Evolutionary conservation across 2,888 invertebrate genomes (phyloP).

Genomic region (Euspilapteryx auroguttella): DNA sequence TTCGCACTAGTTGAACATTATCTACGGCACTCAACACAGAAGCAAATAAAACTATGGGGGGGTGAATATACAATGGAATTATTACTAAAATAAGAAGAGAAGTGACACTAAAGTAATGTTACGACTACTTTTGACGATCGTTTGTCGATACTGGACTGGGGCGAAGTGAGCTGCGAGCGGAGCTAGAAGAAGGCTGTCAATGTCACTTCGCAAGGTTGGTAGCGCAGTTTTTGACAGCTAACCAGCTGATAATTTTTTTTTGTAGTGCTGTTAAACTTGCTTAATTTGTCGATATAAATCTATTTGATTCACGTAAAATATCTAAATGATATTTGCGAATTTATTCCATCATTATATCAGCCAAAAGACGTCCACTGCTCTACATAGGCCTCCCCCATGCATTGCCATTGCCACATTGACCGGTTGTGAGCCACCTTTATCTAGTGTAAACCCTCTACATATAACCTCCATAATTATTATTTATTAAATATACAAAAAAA

Average conservation of each 20-base stretch:
- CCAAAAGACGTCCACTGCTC: too few species aligned
- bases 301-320: too few species aligned
- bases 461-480: too few species aligned
- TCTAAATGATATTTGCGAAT: too few species aligned
- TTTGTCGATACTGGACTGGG: conserved; percentile 52
- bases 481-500: too few species aligned
- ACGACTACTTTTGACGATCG: conserved; percentile 58
- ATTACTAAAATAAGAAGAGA: conserved; percentile 49
- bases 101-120: conserved; percentile 44
- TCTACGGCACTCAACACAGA: conserved; percentile 52
- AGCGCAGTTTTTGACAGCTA: conserved; percentile 35
- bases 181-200: conserved; percentile 32
- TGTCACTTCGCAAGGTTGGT: conserved; percentile 27
- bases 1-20: conserved; percentile 40
- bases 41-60: conserved; percentile 39
- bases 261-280: too few species aligned
- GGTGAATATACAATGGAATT: conserved; percentile 37
- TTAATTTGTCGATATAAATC: too few species aligned
- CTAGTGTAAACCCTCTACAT: too few species aligned
- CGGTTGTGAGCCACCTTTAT: too few species aligned
- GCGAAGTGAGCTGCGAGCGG: conserved; percentile 38
- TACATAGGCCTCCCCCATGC: too few species aligned
- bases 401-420: too few species aligned
- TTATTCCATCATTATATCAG: too few species aligned
- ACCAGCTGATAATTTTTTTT: conserved; percentile 41